Percentiles rank a stretch among this genome's conserved stretches.
Evolutionary conservation across 2,888 invertebrate genomes (phyloP).

Genomic region (Schrankia costaestrigalis): DNA sequence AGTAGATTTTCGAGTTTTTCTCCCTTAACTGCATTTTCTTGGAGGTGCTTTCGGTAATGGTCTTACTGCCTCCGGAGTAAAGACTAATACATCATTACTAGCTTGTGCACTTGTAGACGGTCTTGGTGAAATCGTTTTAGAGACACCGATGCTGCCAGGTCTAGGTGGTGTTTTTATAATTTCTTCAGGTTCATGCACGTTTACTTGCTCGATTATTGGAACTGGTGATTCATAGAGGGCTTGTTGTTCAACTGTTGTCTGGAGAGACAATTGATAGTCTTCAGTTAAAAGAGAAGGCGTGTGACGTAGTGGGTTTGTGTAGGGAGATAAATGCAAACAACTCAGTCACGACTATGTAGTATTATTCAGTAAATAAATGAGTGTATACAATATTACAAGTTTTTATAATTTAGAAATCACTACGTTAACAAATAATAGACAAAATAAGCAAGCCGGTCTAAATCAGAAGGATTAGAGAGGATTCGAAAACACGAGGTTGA

Average conservation of each 20-base stretch:
- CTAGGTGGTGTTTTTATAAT: background rate
- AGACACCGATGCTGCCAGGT: background rate
- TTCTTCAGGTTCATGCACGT: background rate
- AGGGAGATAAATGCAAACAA: too few species aligned
- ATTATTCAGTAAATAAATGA: too few species aligned
- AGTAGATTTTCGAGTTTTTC: constrained; percentile 1
- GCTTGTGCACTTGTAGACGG: background rate
- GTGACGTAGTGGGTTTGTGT: too few species aligned
- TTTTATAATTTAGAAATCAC: too few species aligned
- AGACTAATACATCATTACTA: background rate
- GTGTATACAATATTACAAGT: too few species aligned
- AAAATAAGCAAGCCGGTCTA: too few species aligned
- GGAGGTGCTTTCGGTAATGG: background rate
- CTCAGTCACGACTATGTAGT: too few species aligned
- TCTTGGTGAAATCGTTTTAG: background rate
- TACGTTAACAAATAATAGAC: too few species aligned
- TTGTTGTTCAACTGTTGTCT: background rate
- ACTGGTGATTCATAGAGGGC: background rate
- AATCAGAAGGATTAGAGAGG: too few species aligned
- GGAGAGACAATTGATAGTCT: background rate
- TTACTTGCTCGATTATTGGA: background rate
- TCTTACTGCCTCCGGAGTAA: background rate
- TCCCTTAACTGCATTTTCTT: background rate
- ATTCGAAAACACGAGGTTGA: too few species aligned
- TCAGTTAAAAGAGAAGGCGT: background rate